Conservation (phyloP, 2,888 invertebrate species). For the Helicoverpa assulta region DNA sequence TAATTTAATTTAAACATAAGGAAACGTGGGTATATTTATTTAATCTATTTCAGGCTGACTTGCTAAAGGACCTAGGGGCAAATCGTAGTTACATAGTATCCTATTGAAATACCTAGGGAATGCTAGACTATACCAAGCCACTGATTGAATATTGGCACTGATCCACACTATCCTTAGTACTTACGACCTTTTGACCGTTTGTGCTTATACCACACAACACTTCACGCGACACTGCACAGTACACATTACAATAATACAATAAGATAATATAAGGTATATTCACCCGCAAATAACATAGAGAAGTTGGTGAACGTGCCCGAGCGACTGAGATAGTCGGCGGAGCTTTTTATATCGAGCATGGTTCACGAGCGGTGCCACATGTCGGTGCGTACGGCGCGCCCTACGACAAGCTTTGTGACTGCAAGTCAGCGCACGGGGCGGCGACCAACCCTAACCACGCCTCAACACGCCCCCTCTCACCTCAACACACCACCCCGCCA, state of each 20-base stretch:
- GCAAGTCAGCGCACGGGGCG: constrained; percentile 45
- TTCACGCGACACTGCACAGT: constrained; percentile 72
- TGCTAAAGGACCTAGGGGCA: too few relatives aligned
- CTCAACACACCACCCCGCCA: constrained; percentile 80
- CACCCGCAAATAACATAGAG: constrained; percentile 98
- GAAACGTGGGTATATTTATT: too few relatives aligned
- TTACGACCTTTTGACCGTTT: constrained; percentile 64
- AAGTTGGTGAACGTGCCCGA: constrained; percentile 98
- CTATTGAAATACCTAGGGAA: too few relatives aligned
- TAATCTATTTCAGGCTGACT: too few relatives aligned
- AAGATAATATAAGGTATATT: constrained; percentile 74
- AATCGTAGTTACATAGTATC: too few relatives aligned
- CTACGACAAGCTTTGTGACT: constrained; percentile 40
- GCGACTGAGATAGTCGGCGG: constrained; percentile 97
- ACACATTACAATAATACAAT: constrained; percentile 67
- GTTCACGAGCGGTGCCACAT: constrained; percentile 78
- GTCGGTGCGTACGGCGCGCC: constrained; percentile 76
- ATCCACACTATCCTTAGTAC: constrained; percentile 49
- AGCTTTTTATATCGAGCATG: constrained; percentile 98
- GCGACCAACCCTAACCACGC: constrained; percentile 73
- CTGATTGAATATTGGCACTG: too few relatives aligned
- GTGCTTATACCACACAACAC: constrained; percentile 59
- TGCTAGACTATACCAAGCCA: too few relatives aligned
- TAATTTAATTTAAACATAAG: too few relatives aligned
- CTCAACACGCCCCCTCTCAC: constrained; percentile 74